Evolutionary conservation across 1,140 invertebrate species (phyloP).

Genomic region (Lysiphlebus fabarum): DNA sequence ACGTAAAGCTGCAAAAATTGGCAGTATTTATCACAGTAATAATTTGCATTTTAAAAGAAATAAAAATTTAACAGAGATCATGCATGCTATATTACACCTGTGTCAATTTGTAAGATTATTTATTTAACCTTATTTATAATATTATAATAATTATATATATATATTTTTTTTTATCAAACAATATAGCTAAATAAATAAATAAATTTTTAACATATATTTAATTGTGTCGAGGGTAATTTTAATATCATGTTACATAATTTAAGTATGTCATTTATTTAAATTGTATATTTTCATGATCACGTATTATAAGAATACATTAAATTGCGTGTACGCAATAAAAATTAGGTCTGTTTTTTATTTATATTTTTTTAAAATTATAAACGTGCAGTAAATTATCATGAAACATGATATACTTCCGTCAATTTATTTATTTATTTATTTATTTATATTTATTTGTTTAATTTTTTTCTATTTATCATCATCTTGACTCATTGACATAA

Average conservation of each 20-base stretch:
- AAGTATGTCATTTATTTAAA: constrained; percentile 13
- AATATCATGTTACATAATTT: constrained; percentile 21
- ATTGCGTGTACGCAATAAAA: constrained; percentile 23
- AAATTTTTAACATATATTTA: not conserved
- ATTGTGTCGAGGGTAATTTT: constrained; percentile 3
- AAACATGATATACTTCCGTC: constrained; percentile 12
- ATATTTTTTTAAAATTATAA: not conserved
- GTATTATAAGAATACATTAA: constrained; percentile 18
- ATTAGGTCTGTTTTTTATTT: constrained; percentile 16
- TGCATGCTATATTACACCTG: constrained; percentile 13
- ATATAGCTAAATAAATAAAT: not conserved
- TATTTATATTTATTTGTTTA: not conserved
- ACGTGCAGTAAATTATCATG: constrained; percentile 3
- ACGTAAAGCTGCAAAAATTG: not conserved
- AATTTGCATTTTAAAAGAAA: constrained; percentile 8
- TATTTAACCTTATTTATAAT: constrained; percentile 18
- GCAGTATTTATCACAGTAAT: constrained; percentile 4
- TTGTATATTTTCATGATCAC: constrained; percentile 12
- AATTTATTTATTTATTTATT: not conserved
- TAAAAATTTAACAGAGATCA: not conserved
- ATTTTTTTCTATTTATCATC: not conserved
- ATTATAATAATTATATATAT: not conserved
- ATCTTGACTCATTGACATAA: not conserved
- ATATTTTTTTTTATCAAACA: not conserved
- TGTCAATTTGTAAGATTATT: constrained; percentile 18